phyloP scores from a whole-genome alignment of 2,888 invertebrate species.

The Dolichopus griseipennis region DNA sequence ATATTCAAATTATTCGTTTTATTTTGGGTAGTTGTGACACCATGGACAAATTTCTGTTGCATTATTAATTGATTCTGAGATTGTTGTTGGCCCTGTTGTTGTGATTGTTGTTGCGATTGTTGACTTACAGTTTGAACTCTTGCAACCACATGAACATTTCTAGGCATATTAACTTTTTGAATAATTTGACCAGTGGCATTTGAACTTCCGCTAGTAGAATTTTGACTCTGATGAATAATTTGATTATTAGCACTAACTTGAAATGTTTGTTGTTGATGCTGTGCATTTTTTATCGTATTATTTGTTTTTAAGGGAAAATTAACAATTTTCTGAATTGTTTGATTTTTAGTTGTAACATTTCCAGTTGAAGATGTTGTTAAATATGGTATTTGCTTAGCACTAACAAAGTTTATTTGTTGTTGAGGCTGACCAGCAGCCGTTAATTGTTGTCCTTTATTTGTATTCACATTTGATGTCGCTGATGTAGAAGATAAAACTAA shows the following conservation, averaged over 20 bases:
- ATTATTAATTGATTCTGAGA: slow-evolving; percentile 24
- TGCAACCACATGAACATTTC: slow-evolving; percentile 36
- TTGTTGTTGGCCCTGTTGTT: slow-evolving; percentile 24
- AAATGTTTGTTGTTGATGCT: slow-evolving; percentile 14
- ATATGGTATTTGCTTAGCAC: slow-evolving; percentile 34
- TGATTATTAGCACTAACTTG: background rate
- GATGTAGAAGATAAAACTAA: slow-evolving; percentile 39
- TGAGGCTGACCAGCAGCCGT: slow-evolving; percentile 21
- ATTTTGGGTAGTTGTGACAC: slow-evolving; percentile 21
- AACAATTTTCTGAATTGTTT: slow-evolving; percentile 20
- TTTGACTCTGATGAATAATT: background rate
- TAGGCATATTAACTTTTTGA: slow-evolving; percentile 31
- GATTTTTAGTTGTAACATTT: slow-evolving; percentile 11
- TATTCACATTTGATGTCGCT: slow-evolving; percentile 24
- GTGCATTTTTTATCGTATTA: slow-evolving; percentile 16
- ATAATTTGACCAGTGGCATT: slow-evolving; percentile 22
- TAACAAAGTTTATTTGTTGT: slow-evolving; percentile 34
- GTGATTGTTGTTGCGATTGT: slow-evolving; percentile 21
- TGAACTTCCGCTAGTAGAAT: slow-evolving; percentile 7
- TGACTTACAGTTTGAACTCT: slow-evolving; percentile 31
- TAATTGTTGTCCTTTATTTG: slow-evolving; percentile 16
- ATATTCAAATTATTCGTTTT: slow-evolving; percentile 25
- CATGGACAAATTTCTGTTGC: slow-evolving; percentile 32
- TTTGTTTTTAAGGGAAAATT: slow-evolving; percentile 21
- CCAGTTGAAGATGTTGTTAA: slow-evolving; percentile 33